phyloP scores from a whole-genome alignment of 1,140 invertebrate species.

The Megalopta genalis region DNA sequence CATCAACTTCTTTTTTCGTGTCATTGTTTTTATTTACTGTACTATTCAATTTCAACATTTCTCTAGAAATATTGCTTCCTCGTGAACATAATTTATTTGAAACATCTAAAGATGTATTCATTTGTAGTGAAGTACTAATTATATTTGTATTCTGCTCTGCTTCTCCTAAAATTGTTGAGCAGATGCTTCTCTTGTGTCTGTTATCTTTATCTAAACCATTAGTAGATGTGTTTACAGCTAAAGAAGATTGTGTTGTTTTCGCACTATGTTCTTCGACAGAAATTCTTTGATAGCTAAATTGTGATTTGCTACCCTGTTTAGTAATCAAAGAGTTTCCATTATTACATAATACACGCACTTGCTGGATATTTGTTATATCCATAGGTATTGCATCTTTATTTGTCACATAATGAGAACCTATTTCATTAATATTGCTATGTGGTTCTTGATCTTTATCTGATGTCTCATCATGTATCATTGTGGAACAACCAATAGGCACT shows the following conservation, averaged over 20 bases:
- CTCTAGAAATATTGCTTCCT: neutral
- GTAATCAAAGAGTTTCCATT: neutral
- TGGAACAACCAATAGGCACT: constrained; percentile 63
- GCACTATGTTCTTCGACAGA: neutral
- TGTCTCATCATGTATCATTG: constrained; percentile 58
- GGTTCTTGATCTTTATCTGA: neutral
- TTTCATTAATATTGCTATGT: neutral
- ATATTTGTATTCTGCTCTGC: constrained; percentile 42
- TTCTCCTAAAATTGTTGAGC: neutral
- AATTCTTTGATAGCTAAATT: constrained; percentile 30
- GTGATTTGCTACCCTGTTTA: neutral
- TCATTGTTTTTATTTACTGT: neutral
- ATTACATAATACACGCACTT: neutral
- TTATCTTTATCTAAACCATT: constrained; percentile 37
- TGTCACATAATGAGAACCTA: neutral
- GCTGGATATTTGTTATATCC: constrained; percentile 17
- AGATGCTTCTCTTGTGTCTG: neutral
- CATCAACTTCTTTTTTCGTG: neutral
- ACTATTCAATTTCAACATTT: neutral
- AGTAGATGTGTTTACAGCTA: constrained; percentile 70
- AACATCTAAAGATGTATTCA: constrained; percentile 71
- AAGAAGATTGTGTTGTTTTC: constrained; percentile 37
- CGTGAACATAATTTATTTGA: constrained; percentile 10
- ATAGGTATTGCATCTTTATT: constrained; percentile 38
- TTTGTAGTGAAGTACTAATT: constrained; percentile 60